Evolutionary conservation across 2,888 invertebrate genomes (phyloP), one percentile per base, ranked within the genome.

Genomic region (Hoplodrina blanda): DNA sequence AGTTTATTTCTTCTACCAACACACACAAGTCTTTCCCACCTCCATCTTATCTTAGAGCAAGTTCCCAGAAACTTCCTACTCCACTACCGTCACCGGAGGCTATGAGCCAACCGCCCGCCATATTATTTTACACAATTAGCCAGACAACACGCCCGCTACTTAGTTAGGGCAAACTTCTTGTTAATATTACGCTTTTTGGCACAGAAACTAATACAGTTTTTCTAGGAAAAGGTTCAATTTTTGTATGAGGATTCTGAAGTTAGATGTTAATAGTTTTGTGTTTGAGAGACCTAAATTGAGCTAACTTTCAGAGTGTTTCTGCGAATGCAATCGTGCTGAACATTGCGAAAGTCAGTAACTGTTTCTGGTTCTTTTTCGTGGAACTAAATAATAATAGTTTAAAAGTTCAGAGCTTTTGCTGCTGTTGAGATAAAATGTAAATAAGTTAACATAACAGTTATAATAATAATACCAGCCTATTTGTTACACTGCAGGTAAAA

Each of bases 71-170:
- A 92, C 89, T 93, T 90, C 80, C 2, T 68, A 62, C 69, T 79
- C 20, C 19, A 20, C 81, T 75, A 81, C 83, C 84, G 78, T 64
- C 75, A 76, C 89, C 89, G 76, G 81, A 75, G 87, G 91, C 89
- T 87, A 90, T 89, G 90, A 92, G 89, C 88, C 87, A 88, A 87
- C 71, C 57, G 89, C 88, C 89, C 90, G 84, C 83, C 82, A 84
- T 91, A 90, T 91, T 92, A 89, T 91, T 91, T 85, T 88, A 90
- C 88, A 89, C 89, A 92, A 91, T 92, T 91, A 92, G 80, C 84
- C 80, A 83, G 80, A 81, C 76, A 81, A 82, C 72, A 62, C 69
- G 65, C 62, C 53, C 53, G 25, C 55, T 68, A 71, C 83, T 65
- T 57, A 74, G 64, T 70, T 74, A 64, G 63, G 37, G 62, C 60